phyloP scores from a whole-genome alignment of 2,113 vertebrate genomes.

The Melanocharis versteri region DNA sequence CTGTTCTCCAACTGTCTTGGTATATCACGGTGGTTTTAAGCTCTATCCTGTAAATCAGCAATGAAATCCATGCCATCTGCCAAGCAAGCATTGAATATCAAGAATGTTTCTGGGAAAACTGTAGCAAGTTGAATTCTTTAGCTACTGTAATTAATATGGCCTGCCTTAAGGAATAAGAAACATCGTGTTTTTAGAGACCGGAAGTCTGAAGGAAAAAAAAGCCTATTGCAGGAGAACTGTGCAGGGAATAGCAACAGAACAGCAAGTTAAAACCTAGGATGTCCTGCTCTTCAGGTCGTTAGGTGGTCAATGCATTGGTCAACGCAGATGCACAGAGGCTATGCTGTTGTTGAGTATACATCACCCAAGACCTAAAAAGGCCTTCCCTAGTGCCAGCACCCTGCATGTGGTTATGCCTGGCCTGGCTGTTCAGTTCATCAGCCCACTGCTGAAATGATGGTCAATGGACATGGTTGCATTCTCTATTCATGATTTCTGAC shows the following conservation, averaged over 20 bases:
- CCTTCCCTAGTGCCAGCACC: slow-evolving; percentile 3
- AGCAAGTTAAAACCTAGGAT: neutral
- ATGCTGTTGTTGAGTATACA: neutral
- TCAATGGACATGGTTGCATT: slow-evolving; percentile 25
- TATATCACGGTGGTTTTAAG: neutral
- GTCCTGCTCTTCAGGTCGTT: neutral
- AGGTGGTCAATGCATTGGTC: neutral
- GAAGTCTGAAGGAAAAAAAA: neutral
- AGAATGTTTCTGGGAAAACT: neutral
- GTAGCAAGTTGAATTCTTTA: neutral
- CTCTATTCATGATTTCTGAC: slow-evolving; percentile 47
- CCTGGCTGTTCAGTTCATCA: slow-evolving; percentile 25
- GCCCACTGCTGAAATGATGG: slow-evolving; percentile 35
- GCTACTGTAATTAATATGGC: neutral
- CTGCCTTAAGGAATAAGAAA: neutral
- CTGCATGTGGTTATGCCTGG: neutral
- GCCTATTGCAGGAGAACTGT: neutral
- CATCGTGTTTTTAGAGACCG: neutral
- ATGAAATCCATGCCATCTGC: neutral
- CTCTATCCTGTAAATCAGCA: neutral
- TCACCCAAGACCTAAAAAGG: neutral
- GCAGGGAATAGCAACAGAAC: neutral
- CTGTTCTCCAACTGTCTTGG: neutral
- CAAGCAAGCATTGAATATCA: neutral
- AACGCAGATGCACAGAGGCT: neutral